Conservation (phyloP, 2,113 vertebrate genomes). For the Cricetomys ansorgei region DNA sequence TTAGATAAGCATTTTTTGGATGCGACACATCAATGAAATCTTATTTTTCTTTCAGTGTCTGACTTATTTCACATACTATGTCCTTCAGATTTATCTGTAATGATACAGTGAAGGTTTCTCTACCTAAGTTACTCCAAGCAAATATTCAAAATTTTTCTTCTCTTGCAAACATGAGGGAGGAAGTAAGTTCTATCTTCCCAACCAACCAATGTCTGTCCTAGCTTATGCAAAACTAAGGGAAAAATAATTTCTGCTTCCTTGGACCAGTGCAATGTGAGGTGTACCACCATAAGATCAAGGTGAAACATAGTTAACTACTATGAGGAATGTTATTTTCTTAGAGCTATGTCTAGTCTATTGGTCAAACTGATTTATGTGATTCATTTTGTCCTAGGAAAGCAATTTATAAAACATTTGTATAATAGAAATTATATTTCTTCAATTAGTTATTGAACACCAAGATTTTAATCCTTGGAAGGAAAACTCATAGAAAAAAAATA, state of each 20-base stretch:
- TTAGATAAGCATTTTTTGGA: neutral
- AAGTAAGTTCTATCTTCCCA: neutral
- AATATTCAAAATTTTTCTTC: neutral
- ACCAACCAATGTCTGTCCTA: neutral
- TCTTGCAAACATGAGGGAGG: neutral
- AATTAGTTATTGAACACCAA: neutral
- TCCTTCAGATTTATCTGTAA: neutral
- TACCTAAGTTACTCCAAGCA: neutral
- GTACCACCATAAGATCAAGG: neutral
- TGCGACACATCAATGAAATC: neutral
- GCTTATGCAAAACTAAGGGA: neutral
- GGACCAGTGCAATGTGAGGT: neutral
- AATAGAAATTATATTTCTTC: constrained; percentile 32
- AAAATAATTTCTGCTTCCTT: neutral
- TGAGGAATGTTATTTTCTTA: neutral
- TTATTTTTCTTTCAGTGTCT: neutral
- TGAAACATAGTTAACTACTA: neutral
- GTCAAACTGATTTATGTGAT: constrained; percentile 2
- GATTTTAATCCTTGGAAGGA: neutral
- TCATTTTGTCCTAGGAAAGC: constrained; percentile 12
- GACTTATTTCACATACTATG: neutral
- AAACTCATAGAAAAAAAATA: neutral
- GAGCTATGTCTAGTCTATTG: neutral
- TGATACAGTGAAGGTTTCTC: neutral
- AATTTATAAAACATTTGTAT: constrained; percentile 49